phyloP scores from a whole-genome alignment of 2,797 vertebrate genomes.

The Clamator glandarius region DNA sequence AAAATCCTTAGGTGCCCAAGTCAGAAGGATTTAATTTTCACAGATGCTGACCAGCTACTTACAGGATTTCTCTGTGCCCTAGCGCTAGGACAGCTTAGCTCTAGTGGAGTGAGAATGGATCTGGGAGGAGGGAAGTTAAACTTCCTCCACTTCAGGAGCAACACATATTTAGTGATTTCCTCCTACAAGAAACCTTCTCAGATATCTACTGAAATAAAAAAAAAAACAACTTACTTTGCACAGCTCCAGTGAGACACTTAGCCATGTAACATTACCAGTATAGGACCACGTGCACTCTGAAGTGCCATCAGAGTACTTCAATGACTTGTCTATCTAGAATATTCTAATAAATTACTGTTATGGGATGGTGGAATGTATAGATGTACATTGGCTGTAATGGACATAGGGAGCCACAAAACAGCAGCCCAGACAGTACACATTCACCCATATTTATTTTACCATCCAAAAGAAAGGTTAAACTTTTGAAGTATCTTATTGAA shows the following conservation, averaged over 20 bases:
- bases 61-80: background rate
- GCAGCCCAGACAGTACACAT: background rate
- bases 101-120: background rate
- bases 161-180: background rate
- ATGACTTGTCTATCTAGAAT: background rate
- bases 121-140: background rate
- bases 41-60: background rate
- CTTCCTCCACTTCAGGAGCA: background rate
- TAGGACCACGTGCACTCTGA: background rate
- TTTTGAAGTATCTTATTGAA: background rate
- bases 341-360: background rate
- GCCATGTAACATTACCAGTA: background rate
- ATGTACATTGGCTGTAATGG: background rate
- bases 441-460: background rate
- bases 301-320: background rate
- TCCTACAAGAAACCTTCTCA: background rate
- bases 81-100: background rate
- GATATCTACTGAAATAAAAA: background rate
- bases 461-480: conserved; percentile 20
- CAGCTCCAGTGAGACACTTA: background rate
- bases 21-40: conserved; percentile 20
- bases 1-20: background rate
- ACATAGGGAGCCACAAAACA: background rate
- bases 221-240: background rate
- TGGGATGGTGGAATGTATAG: background rate